These are phyloP conservation scores for Xanthorhoe designata DNA, from an alignment of 2,888 invertebrate species.

Conservation along the genomic window DNA sequence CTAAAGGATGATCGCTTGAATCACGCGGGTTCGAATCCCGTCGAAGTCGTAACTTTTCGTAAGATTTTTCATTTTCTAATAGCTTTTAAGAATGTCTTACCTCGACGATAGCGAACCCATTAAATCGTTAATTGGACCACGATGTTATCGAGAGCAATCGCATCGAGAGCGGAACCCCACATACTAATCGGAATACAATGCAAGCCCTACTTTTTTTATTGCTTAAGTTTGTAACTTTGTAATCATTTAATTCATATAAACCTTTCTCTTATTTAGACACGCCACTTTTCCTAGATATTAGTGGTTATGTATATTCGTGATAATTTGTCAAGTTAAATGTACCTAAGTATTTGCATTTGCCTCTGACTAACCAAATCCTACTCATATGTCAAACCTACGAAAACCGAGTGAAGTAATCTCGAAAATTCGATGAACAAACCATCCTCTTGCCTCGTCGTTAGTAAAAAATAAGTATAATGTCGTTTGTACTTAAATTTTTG, in stretches of 20 bases:
- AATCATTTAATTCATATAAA: background rate
- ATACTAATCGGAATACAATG: slow-evolving; percentile 44
- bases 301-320: background rate
- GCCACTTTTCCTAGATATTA: background rate
- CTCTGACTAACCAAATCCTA: too few relatives aligned
- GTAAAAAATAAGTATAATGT: too few relatives aligned
- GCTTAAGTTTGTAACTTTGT: slow-evolving; percentile 7
- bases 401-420: too few relatives aligned
- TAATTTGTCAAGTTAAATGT: too few relatives aligned
- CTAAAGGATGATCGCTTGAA: too few relatives aligned
- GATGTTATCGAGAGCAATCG: slow-evolving; percentile 34
- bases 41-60: too few relatives aligned
- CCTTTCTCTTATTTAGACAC: background rate
- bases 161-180: slow-evolving; percentile 40
- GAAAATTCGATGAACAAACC: too few relatives aligned
- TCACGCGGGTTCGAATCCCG: too few relatives aligned
- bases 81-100: background rate
- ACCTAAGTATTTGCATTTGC: background rate
- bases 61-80: too few relatives aligned
- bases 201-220: slow-evolving; percentile 34
- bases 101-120: slow-evolving; percentile 10
- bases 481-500: too few relatives aligned
- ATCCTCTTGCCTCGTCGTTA: too few relatives aligned
- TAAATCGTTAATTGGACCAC: slow-evolving; percentile 29
- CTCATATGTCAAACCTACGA: too few relatives aligned